A percentile compares a stretch with the other conserved stretches of the same genome.
These are phyloP conservation scores for Cenopis cana DNA, from an alignment of 2,888 invertebrate species.

Conservation along the genomic window DNA sequence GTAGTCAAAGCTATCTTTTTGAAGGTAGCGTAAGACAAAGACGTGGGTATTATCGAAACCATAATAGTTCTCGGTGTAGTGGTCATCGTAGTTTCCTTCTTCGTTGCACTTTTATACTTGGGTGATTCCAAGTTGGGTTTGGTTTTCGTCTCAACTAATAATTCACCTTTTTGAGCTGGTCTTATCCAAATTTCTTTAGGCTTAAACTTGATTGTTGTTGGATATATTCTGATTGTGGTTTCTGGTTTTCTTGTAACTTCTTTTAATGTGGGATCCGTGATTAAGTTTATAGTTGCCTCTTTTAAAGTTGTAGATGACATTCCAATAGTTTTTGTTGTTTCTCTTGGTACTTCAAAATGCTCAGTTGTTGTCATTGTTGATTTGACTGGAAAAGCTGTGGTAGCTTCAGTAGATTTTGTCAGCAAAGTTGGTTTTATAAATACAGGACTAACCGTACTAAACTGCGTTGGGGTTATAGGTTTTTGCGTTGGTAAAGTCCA, in stretches of 20 bases:
- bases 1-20: constrained; percentile 77
- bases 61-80: constrained; percentile 80
- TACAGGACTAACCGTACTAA: constrained; percentile 36
- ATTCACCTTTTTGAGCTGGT: constrained; percentile 82
- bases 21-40: constrained; percentile 75
- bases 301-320: constrained; percentile 14
- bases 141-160: constrained; percentile 64
- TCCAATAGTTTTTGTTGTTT: constrained; percentile 10
- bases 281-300: constrained; percentile 23
- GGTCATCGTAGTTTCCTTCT: constrained; percentile 62
- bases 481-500: constrained; percentile 31
- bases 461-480: constrained; percentile 24
- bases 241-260: constrained; percentile 65
- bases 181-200: constrained; percentile 82
- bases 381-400: constrained; percentile 44
- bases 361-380: constrained; percentile 51
- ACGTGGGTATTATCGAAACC: constrained; percentile 81
- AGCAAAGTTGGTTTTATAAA: constrained; percentile 1
- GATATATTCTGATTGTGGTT: constrained; percentile 59
- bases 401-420: constrained; percentile 29
- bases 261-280: constrained; percentile 19
- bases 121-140: constrained; percentile 60
- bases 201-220: constrained; percentile 72
- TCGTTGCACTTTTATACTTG: constrained; percentile 60
- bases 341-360: constrained; percentile 19